Percentiles rank a stretch among this genome's conserved stretches.
phyloP scores from a whole-genome alignment of 1,140 invertebrate genomes.

The Diabrotica undecimpunctata region DNA sequence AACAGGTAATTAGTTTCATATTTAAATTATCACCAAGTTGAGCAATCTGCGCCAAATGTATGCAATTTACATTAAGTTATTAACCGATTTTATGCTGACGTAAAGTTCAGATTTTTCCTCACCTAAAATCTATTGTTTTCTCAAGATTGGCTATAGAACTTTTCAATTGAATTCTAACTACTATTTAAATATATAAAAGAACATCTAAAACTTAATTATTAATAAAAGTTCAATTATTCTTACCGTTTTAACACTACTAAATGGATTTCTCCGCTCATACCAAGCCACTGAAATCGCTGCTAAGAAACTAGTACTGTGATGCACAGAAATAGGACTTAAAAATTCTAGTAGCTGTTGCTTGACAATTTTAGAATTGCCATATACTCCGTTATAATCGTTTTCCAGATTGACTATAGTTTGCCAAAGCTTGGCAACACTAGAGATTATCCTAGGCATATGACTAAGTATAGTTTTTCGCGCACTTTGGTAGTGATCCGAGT shows the following conservation, averaged over 20 bases:
- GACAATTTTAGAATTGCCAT: conserved; percentile 62
- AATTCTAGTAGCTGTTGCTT: conserved; percentile 80
- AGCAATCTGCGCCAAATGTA: too few relatives aligned
- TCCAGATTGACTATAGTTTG: conserved; percentile 57
- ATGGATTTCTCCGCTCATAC: conserved; percentile 67
- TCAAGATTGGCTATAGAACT: background rate
- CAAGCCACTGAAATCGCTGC: conserved; percentile 85
- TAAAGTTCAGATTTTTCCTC: too few relatives aligned
- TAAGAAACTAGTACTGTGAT: conserved; percentile 80
- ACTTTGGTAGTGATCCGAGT: conserved; percentile 54
- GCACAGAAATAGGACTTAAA: conserved; percentile 80
- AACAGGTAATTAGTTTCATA: too few relatives aligned
- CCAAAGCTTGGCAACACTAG: conserved; percentile 78
- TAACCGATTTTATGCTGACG: too few relatives aligned
- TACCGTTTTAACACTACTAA: conserved; percentile 52
- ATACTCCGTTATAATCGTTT: conserved; percentile 49
- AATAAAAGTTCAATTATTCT: conserved; percentile 13
- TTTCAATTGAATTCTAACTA: too few relatives aligned
- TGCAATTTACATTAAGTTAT: too few relatives aligned
- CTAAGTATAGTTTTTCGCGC: conserved; percentile 72
- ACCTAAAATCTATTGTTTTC: too few relatives aligned
- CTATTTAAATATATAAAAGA: too few relatives aligned
- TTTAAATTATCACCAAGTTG: too few relatives aligned
- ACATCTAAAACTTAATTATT: too few relatives aligned
- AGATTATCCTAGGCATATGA: conserved; percentile 78